phyloP scores from a whole-genome alignment of 1,140 invertebrate species.

The Drosophila tristis region DNA sequence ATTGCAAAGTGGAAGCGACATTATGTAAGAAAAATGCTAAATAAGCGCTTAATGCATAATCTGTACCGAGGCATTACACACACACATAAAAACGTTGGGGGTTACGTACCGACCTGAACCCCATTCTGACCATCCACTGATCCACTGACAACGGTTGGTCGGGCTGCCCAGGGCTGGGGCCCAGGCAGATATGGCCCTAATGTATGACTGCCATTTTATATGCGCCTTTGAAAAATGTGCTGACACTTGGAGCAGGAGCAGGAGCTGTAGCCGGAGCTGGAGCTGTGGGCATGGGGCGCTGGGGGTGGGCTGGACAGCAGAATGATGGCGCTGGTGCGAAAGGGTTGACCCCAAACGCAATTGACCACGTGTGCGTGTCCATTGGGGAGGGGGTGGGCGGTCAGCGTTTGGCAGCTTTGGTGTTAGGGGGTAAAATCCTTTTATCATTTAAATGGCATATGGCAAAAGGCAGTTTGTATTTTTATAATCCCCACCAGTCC shows the following conservation, averaged over 20 bases:
- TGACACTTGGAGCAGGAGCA: slow-evolving; percentile 67
- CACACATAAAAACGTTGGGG: slow-evolving; percentile 23
- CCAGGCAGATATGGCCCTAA: slow-evolving; percentile 75
- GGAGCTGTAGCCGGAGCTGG: background rate
- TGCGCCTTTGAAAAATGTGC: slow-evolving; percentile 82
- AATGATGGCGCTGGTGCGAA: slow-evolving; percentile 78
- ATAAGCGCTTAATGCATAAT: slow-evolving; percentile 83
- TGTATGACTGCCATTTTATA: slow-evolving; percentile 83
- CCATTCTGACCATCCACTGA: slow-evolving; percentile 21
- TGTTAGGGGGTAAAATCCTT: slow-evolving; percentile 58
- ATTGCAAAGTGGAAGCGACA: slow-evolving; percentile 57
- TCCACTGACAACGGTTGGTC: slow-evolving; percentile 44
- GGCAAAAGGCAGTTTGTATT: slow-evolving; percentile 79
- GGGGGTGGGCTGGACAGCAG: slow-evolving; percentile 39
- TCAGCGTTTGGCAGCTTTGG: slow-evolving; percentile 13
- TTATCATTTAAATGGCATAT: slow-evolving; percentile 83
- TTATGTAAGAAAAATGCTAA: slow-evolving; percentile 81
- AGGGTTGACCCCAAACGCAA: slow-evolving; percentile 82
- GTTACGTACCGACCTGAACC: slow-evolving; percentile 28
- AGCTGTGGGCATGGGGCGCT: slow-evolving; percentile 2
- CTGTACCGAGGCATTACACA: slow-evolving; percentile 59
- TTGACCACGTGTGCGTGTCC: slow-evolving; percentile 79
- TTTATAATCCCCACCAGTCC: slow-evolving; percentile 56
- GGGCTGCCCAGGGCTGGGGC: slow-evolving; percentile 25
- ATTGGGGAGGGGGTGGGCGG: slow-evolving; percentile 2